phyloP scores from a whole-genome alignment of 2,888 invertebrate genomes.

The Harmothoe impar region DNA sequence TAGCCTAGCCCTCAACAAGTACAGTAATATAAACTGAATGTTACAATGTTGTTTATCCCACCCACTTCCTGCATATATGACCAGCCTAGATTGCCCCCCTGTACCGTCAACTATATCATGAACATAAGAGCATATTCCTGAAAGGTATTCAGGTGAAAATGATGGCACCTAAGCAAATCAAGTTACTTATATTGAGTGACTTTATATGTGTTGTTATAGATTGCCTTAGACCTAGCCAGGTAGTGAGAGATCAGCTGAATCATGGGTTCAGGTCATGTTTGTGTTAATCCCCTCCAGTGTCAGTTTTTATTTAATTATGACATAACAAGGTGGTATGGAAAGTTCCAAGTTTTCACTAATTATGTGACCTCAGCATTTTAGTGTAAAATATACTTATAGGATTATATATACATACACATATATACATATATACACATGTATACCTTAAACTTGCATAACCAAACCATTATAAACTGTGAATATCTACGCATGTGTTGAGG shows the following conservation, averaged over 20 bases:
- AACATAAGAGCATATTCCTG: not conserved
- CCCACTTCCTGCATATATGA: not conserved
- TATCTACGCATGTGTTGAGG: slow-evolving; percentile 54
- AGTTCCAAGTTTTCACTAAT: slow-evolving; percentile 1
- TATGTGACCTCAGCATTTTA: slow-evolving; percentile 21
- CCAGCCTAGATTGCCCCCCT: slow-evolving; percentile 20
- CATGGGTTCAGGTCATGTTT: not conserved
- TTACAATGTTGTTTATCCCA: not conserved
- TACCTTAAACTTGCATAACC: not conserved
- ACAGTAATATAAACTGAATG: not conserved
- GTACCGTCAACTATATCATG: not conserved
- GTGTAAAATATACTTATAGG: not conserved
- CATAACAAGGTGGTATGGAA: slow-evolving; percentile 6
- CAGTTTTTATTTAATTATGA: not conserved
- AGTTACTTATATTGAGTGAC: slow-evolving; percentile 33
- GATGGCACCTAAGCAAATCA: not conserved
- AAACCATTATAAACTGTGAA: slow-evolving; percentile 15
- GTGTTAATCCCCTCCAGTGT: not conserved
- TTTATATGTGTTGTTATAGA: slow-evolving; percentile 36
- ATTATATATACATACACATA: not conserved
- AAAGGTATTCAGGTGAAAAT: not conserved
- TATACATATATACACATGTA: not conserved
- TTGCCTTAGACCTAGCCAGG: slow-evolving; percentile 24
- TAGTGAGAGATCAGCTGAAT: not conserved
- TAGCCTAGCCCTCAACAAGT: not conserved